Percentiles rank a stretch among this genome's conserved stretches.
Conservation (phyloP, 30 jellyfish, hydroid and myxozoan genomes). For the Rhopilema esculentum region DNA sequence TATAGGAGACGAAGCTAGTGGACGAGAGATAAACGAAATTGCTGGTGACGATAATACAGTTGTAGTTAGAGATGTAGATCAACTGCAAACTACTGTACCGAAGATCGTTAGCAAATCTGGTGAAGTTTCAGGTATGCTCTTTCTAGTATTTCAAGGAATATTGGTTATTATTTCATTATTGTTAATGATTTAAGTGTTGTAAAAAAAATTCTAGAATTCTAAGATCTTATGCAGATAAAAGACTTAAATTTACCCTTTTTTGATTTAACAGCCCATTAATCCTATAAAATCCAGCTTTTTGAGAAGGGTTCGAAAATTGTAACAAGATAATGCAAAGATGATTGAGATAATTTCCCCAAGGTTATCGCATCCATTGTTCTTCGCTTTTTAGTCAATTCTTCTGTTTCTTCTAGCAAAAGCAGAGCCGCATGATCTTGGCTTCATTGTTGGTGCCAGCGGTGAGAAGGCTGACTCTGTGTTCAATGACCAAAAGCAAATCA, state of each 20-base stretch:
- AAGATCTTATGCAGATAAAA: too few species aligned
- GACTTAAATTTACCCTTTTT: too few species aligned
- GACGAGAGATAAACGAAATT: neutral
- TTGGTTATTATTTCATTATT: too few species aligned
- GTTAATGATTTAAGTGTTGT: too few species aligned
- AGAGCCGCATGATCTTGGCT: slow-evolving; percentile 63
- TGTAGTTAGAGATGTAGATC: slow-evolving; percentile 12
- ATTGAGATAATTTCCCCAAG: too few species aligned
- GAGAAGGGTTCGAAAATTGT: too few species aligned
- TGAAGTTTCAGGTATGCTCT: slow-evolving; percentile 24
- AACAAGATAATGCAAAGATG: too few species aligned
- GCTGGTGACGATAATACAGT: neutral
- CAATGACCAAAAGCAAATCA: slow-evolving; percentile 42
- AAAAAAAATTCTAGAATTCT: too few species aligned
- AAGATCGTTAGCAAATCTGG: slow-evolving; percentile 11
- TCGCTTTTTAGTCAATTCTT: neutral
- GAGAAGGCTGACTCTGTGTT: slow-evolving; percentile 31
- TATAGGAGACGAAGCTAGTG: slow-evolving; percentile 40
- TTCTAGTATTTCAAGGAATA: too few species aligned
- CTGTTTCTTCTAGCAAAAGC: slow-evolving; percentile 21
- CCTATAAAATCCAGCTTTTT: too few species aligned
- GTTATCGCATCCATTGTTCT: too few species aligned
- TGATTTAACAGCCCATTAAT: too few species aligned
- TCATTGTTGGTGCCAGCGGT: slow-evolving; percentile 69
- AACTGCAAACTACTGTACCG: neutral